Base-by-base conservation (phyloP, 2,113 vertebrate species). In the Lipophrys pholis region DNA sequence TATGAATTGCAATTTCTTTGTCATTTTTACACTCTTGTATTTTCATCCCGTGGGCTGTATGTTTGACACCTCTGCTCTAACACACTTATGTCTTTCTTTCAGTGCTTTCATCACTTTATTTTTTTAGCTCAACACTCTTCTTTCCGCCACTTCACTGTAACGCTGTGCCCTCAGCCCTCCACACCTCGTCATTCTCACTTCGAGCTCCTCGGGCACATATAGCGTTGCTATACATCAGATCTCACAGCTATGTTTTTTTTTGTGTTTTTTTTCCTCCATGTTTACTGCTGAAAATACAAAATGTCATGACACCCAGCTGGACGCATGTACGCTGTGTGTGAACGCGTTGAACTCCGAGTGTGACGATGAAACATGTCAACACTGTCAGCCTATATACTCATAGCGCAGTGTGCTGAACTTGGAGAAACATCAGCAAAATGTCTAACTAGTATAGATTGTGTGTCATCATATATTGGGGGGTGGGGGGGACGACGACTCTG, bases 71-170 rank as follows among this genome's bases (percentile, higher is more conserved):
- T 69, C 49, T 43, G 40, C 40, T 62, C 66, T 71, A 74, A 80
- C 84, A 78, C 58, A 49, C 78, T 73, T 50, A 15, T 1, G 35
- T 62, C 53, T 76, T 11, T 46, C 11, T 69, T 67, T 80, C 59
- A 72, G 45, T 62, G 46, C 61, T 56, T 74, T 6, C 56, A 7
- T 62, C 51, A 80, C 15, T 82, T 53, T 76, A 74, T 36, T 62
- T 73, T 50, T 70, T 76, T 76, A 80, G 78, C 73, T 75, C 65
- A 61, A 66, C 65, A 63, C 38, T 36, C 50, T 58, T 52, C 7
- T 78, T 57, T 63, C 50, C 35, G 6, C 48, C 42, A 76, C 70
- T 53, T 57, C 15, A 4, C 69, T 64, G 15, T 21, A 50, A 71
- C 80, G 70, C 64, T 16, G 63, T 56, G 64, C 64, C 72, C 64